Conservation (phyloP, 2,797 vertebrate genomes). For the Cynodonichthys magdalenae region DNA sequence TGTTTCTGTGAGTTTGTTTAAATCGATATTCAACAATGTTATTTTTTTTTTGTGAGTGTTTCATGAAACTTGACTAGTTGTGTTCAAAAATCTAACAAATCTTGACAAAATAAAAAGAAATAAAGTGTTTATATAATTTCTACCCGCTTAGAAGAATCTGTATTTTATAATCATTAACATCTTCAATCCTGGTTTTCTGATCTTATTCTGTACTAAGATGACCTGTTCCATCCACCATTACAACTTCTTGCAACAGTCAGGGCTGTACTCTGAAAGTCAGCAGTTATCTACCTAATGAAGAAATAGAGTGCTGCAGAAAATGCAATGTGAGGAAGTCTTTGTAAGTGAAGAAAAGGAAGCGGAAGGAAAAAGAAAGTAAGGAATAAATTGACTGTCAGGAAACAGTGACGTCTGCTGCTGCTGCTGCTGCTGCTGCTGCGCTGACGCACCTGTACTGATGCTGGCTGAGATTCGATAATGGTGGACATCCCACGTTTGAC, state of each 20-base stretch:
- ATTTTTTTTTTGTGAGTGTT: background rate
- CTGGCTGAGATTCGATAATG: slow-evolving; percentile 67
- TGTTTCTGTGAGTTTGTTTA: too few relatives aligned
- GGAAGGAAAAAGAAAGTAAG: background rate
- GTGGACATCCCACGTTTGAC: slow-evolving; percentile 69
- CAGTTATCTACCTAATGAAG: slow-evolving; percentile 4
- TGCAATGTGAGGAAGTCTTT: slow-evolving; percentile 3
- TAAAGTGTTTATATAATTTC: slow-evolving; percentile 9
- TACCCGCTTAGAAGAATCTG: slow-evolving; percentile 20
- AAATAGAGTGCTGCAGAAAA: slow-evolving; percentile 4
- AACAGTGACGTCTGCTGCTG: slow-evolving; percentile 28
- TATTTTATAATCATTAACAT: slow-evolving; percentile 38
- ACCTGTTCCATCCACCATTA: background rate
- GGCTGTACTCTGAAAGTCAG: slow-evolving; percentile 34
- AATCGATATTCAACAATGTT: too few relatives aligned
- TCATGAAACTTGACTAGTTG: background rate
- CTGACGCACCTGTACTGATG: slow-evolving; percentile 69
- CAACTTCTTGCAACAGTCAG: background rate
- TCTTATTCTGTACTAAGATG: slow-evolving; percentile 18
- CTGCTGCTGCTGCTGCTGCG: slow-evolving; percentile 33
- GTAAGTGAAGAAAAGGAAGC: background rate
- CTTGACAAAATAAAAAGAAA: background rate
- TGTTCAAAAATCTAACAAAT: background rate
- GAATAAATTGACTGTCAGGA: background rate
- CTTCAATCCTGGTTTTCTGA: slow-evolving; percentile 24